Percentiles rank a stretch among this genome's conserved stretches.
These are phyloP conservation scores for Cervus canadensis DNA, from an alignment of 2,113 vertebrate genomes.

Conservation along the genomic window DNA sequence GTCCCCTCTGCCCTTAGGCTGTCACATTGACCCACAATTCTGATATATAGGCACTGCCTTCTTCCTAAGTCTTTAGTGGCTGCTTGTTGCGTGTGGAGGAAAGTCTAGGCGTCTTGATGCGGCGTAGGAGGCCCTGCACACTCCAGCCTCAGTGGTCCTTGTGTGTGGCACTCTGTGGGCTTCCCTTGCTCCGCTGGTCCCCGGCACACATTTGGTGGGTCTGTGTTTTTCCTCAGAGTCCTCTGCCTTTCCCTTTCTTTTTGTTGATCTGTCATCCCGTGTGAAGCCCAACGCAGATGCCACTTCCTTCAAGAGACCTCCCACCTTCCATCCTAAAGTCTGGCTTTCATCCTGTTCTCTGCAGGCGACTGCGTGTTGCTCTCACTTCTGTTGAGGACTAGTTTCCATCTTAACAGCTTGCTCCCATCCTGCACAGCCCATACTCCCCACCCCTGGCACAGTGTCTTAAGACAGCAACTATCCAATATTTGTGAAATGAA, in stretches of 20 bases:
- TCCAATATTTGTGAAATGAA: not conserved
- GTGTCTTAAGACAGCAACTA: not conserved
- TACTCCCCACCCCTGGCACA: not conserved
- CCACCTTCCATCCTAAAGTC: not conserved
- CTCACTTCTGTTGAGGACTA: not conserved
- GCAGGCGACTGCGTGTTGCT: too few relatives aligned
- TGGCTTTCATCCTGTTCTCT: too few relatives aligned
- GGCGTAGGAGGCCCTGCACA: fast-evolving
- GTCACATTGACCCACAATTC: not conserved
- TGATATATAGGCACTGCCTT: not conserved
- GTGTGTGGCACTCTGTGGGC: not conserved
- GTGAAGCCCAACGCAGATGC: not conserved
- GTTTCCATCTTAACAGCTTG: fast-evolving
- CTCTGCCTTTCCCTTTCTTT: not conserved
- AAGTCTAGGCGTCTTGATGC: not conserved
- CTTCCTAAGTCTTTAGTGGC: not conserved
- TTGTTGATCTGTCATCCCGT: not conserved
- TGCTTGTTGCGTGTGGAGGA: not conserved
- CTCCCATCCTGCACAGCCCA: not conserved
- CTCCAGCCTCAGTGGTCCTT: not conserved
- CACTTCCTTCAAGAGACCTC: not conserved
- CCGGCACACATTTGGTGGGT: not conserved
- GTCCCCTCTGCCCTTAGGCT: fast-evolving
- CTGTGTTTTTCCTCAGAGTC: not conserved
- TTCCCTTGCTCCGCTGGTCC: fast-evolving